A percentile compares a stretch with the other conserved stretches of the same genome.
Evolutionary conservation across 2,888 invertebrate species (phyloP).

Genomic region (Poecilus cupreus): DNA sequence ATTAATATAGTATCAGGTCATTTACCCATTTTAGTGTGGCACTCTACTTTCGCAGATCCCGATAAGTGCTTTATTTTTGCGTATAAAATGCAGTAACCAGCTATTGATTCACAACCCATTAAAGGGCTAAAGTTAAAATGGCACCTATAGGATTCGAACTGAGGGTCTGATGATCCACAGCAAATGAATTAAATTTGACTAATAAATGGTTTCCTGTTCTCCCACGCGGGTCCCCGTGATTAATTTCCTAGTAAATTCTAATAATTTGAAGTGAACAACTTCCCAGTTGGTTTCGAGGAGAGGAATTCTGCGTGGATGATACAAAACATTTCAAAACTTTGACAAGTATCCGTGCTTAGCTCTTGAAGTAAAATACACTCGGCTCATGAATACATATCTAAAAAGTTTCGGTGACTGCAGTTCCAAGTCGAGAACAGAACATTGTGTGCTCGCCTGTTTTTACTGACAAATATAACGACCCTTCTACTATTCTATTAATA

Average conservation of each 20-base stretch:
- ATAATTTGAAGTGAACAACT: not conserved
- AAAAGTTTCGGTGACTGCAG: conserved; percentile 41
- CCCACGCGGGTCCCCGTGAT: not conserved
- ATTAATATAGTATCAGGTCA: no score
- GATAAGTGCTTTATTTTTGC: no score
- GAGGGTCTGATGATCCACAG: no score
- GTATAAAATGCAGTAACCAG: no score
- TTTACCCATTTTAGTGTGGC: no score
- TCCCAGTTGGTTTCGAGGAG: not conserved
- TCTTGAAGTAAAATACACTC: conserved; percentile 15
- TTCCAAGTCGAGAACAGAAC: not conserved
- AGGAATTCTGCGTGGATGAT: not conserved
- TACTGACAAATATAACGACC: conserved; percentile 41
- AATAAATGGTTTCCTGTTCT: no score
- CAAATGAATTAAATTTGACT: no score
- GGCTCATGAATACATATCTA: conserved; percentile 57
- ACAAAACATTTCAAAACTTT: conserved; percentile 54
- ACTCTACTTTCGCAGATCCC: no score
- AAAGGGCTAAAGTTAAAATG: no score
- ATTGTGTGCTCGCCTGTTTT: conserved; percentile 28
- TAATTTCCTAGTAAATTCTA: not conserved
- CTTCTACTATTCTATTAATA: conserved; percentile 46
- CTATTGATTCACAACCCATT: no score
- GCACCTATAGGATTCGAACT: no score
- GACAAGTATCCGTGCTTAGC: conserved; percentile 23